Conservation (phyloP, 2,888 invertebrate species). For the Rotaria macrura region DNA sequence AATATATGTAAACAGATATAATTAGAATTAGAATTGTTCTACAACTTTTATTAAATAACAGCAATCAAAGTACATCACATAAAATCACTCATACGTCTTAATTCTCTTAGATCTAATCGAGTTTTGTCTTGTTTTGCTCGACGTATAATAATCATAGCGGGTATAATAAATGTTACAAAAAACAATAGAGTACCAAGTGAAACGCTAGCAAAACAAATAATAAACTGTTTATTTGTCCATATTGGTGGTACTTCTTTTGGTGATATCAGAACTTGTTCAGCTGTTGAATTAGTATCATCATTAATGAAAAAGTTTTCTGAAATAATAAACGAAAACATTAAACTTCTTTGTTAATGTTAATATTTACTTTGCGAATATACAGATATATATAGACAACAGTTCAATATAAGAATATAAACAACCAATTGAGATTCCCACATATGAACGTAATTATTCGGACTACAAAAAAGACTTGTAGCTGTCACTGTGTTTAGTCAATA, state of each 20-base stretch:
- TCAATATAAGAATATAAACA: neutral
- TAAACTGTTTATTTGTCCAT: neutral
- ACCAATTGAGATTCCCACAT: neutral
- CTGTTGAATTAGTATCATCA: neutral
- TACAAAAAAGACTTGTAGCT: neutral
- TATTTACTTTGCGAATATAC: neutral
- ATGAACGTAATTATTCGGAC: neutral
- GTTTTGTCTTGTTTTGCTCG: neutral
- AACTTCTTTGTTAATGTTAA: neutral
- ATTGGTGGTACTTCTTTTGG: neutral
- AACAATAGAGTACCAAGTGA: neutral
- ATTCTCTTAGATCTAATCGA: neutral
- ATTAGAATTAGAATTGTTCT: no score
- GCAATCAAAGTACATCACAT: neutral
- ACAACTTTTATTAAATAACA: no score
- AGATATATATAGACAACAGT: neutral
- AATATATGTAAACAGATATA: no score
- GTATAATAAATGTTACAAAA: neutral
- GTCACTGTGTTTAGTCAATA: neutral
- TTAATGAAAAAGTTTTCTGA: neutral
- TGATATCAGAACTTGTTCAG: neutral
- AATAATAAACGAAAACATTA: neutral
- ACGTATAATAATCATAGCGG: neutral
- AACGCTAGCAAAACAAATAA: neutral
- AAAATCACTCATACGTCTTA: slow-evolving; percentile 7